Conservation (phyloP, 2,797 vertebrate genomes). For the Lagorchestes hirsutus region DNA sequence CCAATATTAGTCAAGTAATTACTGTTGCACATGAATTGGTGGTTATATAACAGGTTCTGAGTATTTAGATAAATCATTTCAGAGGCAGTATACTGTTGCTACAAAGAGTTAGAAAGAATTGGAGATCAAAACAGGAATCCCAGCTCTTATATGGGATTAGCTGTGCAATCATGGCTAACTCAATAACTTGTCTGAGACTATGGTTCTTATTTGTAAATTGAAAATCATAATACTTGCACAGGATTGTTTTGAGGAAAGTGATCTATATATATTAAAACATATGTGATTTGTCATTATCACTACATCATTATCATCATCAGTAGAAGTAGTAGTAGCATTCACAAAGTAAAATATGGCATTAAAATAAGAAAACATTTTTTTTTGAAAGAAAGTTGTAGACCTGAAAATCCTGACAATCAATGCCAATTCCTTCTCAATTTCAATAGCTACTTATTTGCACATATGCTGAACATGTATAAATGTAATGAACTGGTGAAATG, state of each 20-base stretch:
- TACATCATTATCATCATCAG: background rate
- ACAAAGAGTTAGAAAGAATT: background rate
- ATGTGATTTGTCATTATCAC: background rate
- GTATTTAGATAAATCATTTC: background rate
- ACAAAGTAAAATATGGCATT: constrained; percentile 32
- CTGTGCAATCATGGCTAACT: background rate
- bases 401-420: constrained; percentile 45
- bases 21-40: background rate
- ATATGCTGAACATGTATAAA: background rate
- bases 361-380: background rate
- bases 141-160: background rate
- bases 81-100: background rate
- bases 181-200: background rate
- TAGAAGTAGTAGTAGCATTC: background rate
- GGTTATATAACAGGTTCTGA: background rate
- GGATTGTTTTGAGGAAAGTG: background rate
- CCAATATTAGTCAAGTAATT: background rate
- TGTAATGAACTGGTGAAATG: constrained; percentile 21
- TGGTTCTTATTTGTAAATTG: background rate
- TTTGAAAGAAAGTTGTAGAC: background rate
- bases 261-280: background rate
- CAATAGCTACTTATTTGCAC: background rate
- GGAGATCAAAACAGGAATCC: background rate
- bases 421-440: background rate
- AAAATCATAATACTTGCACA: background rate